These are phyloP conservation scores for Anagyrus pseudococci DNA, from an alignment of 2,888 invertebrate species.

Conservation along the genomic window DNA sequence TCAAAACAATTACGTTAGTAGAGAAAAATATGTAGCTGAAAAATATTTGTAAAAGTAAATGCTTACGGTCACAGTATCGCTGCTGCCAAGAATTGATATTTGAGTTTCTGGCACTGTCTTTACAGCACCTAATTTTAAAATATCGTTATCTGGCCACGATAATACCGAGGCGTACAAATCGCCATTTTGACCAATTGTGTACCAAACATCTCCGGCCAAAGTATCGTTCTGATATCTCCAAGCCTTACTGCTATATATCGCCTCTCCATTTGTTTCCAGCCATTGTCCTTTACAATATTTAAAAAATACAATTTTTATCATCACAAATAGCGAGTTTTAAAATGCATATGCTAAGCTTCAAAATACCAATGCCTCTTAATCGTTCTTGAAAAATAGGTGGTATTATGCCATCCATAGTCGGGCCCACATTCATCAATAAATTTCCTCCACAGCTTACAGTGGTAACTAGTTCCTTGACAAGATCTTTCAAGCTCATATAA, in stretches of 20 bases:
- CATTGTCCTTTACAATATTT: conserved; percentile 63
- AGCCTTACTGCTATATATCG: conserved; percentile 79
- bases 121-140: conserved; percentile 12
- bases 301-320: neutral
- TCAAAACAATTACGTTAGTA: neutral
- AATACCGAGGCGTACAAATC: conserved; percentile 71
- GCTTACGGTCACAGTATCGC: conserved; percentile 46
- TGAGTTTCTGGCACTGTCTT: neutral
- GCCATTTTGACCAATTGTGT: conserved; percentile 64
- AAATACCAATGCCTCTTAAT: conserved; percentile 24
- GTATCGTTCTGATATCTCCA: conserved; percentile 87
- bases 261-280: conserved; percentile 85
- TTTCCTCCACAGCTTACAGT: conserved; percentile 90
- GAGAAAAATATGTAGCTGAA: neutral
- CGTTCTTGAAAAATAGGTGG: conserved; percentile 87
- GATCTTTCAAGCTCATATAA: conserved; percentile 71
- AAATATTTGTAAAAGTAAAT: conserved; percentile 4
- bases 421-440: conserved; percentile 85
- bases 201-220: conserved; percentile 75
- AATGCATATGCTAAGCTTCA: too few relatives aligned
- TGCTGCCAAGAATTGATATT: conserved; percentile 66
- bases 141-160: conserved; percentile 69
- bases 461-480: conserved; percentile 73
- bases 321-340: neutral
- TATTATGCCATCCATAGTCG: conserved; percentile 87